Conservation (phyloP, 2,113 vertebrate genomes). For the Macheiramphus alcinus region DNA sequence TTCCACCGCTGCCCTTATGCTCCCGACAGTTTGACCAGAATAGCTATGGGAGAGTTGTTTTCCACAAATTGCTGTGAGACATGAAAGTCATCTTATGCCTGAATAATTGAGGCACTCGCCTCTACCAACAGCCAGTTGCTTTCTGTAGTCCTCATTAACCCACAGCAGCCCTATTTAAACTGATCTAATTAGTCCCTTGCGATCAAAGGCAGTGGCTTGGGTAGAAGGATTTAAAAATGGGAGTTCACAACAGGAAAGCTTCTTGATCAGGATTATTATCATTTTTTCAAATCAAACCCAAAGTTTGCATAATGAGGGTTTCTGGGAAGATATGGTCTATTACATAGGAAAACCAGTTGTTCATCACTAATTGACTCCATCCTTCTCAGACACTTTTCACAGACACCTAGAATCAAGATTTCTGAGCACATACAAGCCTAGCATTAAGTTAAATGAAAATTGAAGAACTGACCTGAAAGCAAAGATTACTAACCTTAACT, state of each 20-base stretch:
- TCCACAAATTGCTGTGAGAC: not conserved
- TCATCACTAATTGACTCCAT: not conserved
- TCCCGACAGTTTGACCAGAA: not conserved
- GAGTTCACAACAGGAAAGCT: not conserved
- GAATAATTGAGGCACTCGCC: not conserved
- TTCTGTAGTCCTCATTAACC: not conserved
- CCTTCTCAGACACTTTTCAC: not conserved
- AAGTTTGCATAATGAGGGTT: not conserved
- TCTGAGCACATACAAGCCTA: not conserved
- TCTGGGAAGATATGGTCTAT: not conserved
- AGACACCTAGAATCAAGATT: not conserved
- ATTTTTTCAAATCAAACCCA: not conserved
- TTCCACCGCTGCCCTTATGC: not conserved
- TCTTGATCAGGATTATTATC: not conserved
- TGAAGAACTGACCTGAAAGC: constrained; percentile 35
- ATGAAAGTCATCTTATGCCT: not conserved
- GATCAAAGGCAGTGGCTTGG: not conserved
- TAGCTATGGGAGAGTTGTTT: not conserved
- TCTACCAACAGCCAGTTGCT: not conserved
- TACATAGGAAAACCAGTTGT: not conserved
- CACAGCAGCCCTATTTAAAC: not conserved
- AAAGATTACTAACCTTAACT: constrained; percentile 36
- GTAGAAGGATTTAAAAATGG: not conserved
- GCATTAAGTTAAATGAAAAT: constrained; percentile 32
- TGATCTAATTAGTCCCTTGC: not conserved